phyloP scores from a whole-genome alignment of 2,888 invertebrate species.

The Coleophora flavipennella region DNA sequence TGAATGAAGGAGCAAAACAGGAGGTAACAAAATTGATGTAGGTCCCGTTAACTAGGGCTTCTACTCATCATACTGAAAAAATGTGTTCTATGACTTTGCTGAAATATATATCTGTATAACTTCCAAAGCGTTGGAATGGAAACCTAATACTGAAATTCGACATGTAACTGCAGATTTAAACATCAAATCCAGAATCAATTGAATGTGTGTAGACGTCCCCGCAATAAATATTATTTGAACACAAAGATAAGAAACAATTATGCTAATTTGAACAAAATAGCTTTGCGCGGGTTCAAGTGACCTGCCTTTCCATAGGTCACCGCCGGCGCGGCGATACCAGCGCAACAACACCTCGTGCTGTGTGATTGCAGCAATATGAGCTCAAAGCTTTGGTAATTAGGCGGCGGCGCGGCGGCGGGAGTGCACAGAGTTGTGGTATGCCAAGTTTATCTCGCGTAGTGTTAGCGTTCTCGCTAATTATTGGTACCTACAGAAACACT shows the following conservation, averaged over 20 bases:
- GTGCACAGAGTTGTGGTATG: conserved; percentile 20
- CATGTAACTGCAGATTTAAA: too few species aligned
- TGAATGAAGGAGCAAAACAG: too few species aligned
- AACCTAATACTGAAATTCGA: too few species aligned
- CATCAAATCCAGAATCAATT: too few species aligned
- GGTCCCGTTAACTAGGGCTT: too few species aligned
- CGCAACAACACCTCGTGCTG: conserved; percentile 1
- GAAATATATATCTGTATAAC: too few species aligned
- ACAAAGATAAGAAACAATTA: background rate
- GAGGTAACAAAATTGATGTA: too few species aligned
- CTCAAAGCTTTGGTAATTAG: background rate
- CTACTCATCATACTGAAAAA: too few species aligned
- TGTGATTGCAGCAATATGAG: conserved; percentile 11
- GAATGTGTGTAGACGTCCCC: too few species aligned
- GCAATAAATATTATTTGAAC: background rate
- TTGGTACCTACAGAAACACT: conserved; percentile 30
- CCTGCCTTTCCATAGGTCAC: conserved; percentile 23
- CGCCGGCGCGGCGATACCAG: conserved; percentile 23
- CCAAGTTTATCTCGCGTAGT: conserved; percentile 36
- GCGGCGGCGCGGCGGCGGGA: too few species aligned
- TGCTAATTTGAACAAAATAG: conserved; percentile 15
- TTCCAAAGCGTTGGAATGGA: too few species aligned
- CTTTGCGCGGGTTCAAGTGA: conserved; percentile 11
- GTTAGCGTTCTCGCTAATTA: conserved; percentile 44
- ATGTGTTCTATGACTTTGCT: too few species aligned